Base-by-base conservation (phyloP, 37 sponge, comb jelly and placozoan genomes). In the Cladorhizidae sp. region DNA sequence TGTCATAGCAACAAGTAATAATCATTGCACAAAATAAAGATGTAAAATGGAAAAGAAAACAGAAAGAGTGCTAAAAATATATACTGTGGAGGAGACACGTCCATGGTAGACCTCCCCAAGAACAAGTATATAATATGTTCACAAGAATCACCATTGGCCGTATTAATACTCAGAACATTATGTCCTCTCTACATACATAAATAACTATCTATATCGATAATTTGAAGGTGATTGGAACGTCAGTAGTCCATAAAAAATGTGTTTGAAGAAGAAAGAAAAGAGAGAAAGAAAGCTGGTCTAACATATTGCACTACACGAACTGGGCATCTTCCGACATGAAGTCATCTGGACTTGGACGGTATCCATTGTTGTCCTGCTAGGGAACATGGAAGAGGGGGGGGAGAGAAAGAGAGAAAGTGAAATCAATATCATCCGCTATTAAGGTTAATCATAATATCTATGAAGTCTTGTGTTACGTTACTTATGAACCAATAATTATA, bases 271-370 rank as follows among this genome's bases (percentile, higher is more conserved):
- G 9, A 45, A 43, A n/a, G 42, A 18, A 72, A 45, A 43, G 51
- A 45, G 21, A 23, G 52, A 42, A 14, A 40, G 3, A 72, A 26
- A 72, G 8, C 3, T 51, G 5, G 25, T 15, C n/a, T 64, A 61
- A n/a, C n/a, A n/a, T n/a, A n/a, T 61, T 26, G 61, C 21, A 49
- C 78, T 49, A 76, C 57, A 76, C 77, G 67, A 87, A 76, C 52
- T 87, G 82, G 20, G 81, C 81, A 75, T 80, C 77, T 52, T 80
- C 87, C 9, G 76, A 80, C 8, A 80, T 20, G 54, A 76, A 87
- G 38, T 86, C 87, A 33, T 86, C 87, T 51, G 64, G 40, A 55
- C 54, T 64, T 15, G 87, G 73, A 37, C 55, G 62, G 70, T 78
- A 67, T 9, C 80, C 87, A 73, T 86, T 79, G 64, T 85, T 73